Percentiles rank a stretch among this genome's conserved stretches.
These are phyloP conservation scores for Euphonia xanthogaster DNA, from an alignment of 2,797 vertebrate species.

Conservation along the genomic window DNA sequence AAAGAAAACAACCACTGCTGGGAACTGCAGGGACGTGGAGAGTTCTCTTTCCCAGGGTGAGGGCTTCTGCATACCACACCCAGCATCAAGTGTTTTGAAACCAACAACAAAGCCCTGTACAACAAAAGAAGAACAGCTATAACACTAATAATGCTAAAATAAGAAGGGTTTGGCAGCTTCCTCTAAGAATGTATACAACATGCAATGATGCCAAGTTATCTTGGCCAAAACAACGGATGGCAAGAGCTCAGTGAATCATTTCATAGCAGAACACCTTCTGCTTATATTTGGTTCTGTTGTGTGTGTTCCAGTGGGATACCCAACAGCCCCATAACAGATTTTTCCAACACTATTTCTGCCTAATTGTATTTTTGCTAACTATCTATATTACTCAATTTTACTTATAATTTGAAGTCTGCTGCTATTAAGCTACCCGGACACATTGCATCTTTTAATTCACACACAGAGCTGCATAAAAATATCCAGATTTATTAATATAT, in stretches of 20 bases:
- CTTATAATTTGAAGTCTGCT: neutral
- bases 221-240: neutral
- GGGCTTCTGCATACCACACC: constrained; percentile 56
- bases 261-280: neutral
- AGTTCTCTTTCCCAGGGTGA: constrained; percentile 41
- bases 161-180: constrained; percentile 18
- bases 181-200: neutral
- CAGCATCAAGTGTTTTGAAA: constrained; percentile 66
- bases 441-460: neutral
- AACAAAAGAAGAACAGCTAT: neutral
- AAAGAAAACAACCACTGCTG: neutral
- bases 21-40: neutral
- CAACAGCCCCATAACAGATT: neutral
- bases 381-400: neutral
- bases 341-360: neutral
- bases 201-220: neutral
- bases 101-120: constrained; percentile 56
- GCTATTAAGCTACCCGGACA: neutral
- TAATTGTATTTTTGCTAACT: neutral
- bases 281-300: neutral
- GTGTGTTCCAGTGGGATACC: neutral
- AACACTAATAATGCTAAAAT: constrained; percentile 15
- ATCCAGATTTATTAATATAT: neutral
- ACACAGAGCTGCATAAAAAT: neutral
- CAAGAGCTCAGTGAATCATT: neutral